phyloP scores from a whole-genome alignment of 2,797 vertebrate species.

The Ptychobarbus kaznakovi region DNA sequence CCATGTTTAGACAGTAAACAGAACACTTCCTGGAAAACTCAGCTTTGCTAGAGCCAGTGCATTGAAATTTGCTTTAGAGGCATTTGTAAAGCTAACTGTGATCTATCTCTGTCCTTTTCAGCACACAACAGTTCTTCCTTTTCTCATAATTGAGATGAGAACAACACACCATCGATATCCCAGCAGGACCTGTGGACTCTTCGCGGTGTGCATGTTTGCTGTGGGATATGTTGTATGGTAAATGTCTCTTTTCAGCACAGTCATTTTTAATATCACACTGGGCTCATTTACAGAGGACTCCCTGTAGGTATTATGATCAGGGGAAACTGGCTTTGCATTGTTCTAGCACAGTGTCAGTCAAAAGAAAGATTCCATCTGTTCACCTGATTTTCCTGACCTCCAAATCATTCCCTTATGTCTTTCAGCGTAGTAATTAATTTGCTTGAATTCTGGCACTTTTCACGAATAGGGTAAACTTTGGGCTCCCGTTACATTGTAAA shows the following conservation, averaged over 20 bases:
- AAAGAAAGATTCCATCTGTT: slow-evolving; percentile 28
- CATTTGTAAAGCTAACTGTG: slow-evolving; percentile 26
- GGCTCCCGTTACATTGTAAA: not conserved
- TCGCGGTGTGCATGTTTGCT: slow-evolving; percentile 87
- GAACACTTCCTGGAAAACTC: not conserved
- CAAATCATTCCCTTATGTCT: slow-evolving; percentile 18
- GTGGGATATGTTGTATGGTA: slow-evolving; percentile 96
- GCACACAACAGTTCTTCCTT: slow-evolving; percentile 97
- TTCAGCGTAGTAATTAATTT: slow-evolving; percentile 20
- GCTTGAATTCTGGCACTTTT: not conserved
- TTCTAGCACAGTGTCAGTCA: slow-evolving; percentile 12
- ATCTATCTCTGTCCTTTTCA: slow-evolving; percentile 71
- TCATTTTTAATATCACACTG: slow-evolving; percentile 28
- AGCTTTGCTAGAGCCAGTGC: not conserved
- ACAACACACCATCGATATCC: slow-evolving; percentile 94
- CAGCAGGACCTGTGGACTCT: slow-evolving; percentile 87
- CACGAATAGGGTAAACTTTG: not conserved
- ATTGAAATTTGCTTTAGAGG: not conserved
- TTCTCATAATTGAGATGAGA: slow-evolving; percentile 99
- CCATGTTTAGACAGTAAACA: not conserved
- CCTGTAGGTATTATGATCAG: slow-evolving; percentile 9
- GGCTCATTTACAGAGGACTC: slow-evolving; percentile 28
- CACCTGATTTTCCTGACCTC: slow-evolving; percentile 19
- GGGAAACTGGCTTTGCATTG: slow-evolving; percentile 9
- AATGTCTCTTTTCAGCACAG: slow-evolving; percentile 43